These are phyloP conservation scores for Odontomachus brunneus DNA, from an alignment of 1,140 invertebrate genomes.

Conservation along the genomic window DNA sequence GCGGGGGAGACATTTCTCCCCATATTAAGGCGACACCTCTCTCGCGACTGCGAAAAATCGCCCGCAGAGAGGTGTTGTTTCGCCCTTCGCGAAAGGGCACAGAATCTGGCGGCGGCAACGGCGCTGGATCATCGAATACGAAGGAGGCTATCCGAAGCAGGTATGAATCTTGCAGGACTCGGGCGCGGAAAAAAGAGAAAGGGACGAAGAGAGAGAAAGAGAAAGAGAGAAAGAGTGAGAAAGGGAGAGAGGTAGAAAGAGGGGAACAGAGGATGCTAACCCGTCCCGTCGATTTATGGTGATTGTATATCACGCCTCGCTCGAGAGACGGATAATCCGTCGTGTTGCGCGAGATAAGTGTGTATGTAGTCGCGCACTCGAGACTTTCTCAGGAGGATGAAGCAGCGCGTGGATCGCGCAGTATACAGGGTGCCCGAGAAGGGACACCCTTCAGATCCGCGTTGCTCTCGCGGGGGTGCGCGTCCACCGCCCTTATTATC, in stretches of 20 bases:
- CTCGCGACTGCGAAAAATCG: constrained; percentile 34
- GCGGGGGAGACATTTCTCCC: constrained; percentile 16
- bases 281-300: constrained; percentile 74
- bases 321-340: constrained; percentile 77
- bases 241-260: background rate
- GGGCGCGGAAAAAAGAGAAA: background rate
- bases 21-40: constrained; percentile 40
- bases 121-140: constrained; percentile 58
- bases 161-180: constrained; percentile 39
- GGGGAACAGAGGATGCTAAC: background rate
- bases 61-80: background rate
- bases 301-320: constrained; percentile 77
- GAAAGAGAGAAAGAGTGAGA: constrained; percentile 22
- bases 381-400: constrained; percentile 71
- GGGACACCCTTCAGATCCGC: too few species aligned
- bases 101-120: constrained; percentile 18
- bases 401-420: constrained; percentile 26
- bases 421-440: background rate
- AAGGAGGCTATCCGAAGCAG: constrained; percentile 34
- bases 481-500: too few species aligned
- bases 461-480: too few species aligned
- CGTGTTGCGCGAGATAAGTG: constrained; percentile 67
- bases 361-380: constrained; percentile 66
- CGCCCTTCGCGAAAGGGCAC: constrained; percentile 13
- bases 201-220: too few species aligned